Evolutionary conservation across 2,888 invertebrate species (phyloP).

Genomic region (Leucophenga montana): DNA sequence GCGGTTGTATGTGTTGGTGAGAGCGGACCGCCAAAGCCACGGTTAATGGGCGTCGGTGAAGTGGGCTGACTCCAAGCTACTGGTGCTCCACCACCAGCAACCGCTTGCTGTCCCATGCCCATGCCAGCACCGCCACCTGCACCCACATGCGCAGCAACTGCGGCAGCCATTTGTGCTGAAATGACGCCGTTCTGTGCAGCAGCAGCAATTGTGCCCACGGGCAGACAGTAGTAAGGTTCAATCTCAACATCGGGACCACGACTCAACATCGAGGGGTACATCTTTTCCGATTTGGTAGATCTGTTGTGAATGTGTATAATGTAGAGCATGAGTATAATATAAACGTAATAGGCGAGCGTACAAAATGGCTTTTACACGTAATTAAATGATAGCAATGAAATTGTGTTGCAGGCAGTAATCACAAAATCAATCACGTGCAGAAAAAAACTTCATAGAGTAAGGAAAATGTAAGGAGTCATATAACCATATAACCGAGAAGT

Average conservation of each 20-base stretch:
- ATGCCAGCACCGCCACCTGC: slow-evolving; percentile 37
- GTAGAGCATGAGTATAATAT: background rate
- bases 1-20: slow-evolving; percentile 77
- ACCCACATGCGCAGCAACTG: slow-evolving; percentile 57
- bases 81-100: slow-evolving; percentile 64
- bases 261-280: slow-evolving; percentile 93
- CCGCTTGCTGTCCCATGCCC: slow-evolving; percentile 33
- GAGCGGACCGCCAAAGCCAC: slow-evolving; percentile 73
- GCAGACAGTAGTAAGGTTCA: slow-evolving; percentile 89
- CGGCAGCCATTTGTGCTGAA: slow-evolving; percentile 68
- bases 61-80: slow-evolving; percentile 83
- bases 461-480: too few species aligned
- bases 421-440: background rate
- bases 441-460: too few species aligned
- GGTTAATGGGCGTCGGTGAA: slow-evolving; percentile 78
- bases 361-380: background rate
- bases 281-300: slow-evolving; percentile 95
- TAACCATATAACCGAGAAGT: too few species aligned
- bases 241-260: slow-evolving; percentile 87
- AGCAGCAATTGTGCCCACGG: slow-evolving; percentile 76
- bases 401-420: background rate
- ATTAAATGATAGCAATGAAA: background rate
- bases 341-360: background rate
- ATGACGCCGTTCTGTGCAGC: slow-evolving; percentile 63
- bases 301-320: slow-evolving; percentile 74